Conservation (phyloP, 1,140 invertebrate genomes). For the Bombus turneri region DNA sequence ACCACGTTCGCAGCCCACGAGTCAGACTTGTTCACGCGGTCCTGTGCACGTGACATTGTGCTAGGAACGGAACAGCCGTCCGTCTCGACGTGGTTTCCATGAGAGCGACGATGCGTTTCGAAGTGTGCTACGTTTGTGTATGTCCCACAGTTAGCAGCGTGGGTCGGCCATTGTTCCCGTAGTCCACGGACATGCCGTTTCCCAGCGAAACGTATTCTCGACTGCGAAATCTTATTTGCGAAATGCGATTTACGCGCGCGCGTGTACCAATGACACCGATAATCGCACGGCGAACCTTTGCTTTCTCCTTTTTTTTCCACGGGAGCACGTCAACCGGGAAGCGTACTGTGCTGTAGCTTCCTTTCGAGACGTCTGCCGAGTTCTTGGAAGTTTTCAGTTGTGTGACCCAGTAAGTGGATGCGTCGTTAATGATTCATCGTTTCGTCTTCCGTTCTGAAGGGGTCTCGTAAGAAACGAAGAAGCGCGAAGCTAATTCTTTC, state of each 20-base stretch:
- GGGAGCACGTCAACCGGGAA: not conserved
- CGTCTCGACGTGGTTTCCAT: not conserved
- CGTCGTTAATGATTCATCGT: too few species aligned
- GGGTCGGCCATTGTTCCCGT: conserved; percentile 50
- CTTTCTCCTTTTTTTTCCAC: not conserved
- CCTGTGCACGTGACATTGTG: conserved; percentile 12
- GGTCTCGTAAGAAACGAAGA: too few species aligned
- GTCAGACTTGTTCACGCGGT: not conserved
- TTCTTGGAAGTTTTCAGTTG: not conserved
- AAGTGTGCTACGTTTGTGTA: conserved; percentile 6
- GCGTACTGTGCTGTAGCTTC: too few species aligned
- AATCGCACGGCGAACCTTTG: conserved; percentile 7
- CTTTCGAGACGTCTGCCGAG: not conserved
- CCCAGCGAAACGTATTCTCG: conserved; percentile 2
- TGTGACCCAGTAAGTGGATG: not conserved
- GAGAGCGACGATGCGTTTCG: not conserved
- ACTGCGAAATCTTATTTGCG: conserved; percentile 30
- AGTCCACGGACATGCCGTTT: not conserved
- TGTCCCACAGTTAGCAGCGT: conserved; percentile 39
- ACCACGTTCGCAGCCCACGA: conserved; percentile 11
- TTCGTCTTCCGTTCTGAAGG: too few species aligned
- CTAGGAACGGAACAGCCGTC: not conserved
- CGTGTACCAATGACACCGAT: not conserved
- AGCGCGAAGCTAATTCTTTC: too few species aligned
- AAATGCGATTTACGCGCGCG: conserved; percentile 40